These are phyloP conservation scores for Leptinotarsa haldemani DNA, from an alignment of 2,888 invertebrate species.

Conservation along the genomic window DNA sequence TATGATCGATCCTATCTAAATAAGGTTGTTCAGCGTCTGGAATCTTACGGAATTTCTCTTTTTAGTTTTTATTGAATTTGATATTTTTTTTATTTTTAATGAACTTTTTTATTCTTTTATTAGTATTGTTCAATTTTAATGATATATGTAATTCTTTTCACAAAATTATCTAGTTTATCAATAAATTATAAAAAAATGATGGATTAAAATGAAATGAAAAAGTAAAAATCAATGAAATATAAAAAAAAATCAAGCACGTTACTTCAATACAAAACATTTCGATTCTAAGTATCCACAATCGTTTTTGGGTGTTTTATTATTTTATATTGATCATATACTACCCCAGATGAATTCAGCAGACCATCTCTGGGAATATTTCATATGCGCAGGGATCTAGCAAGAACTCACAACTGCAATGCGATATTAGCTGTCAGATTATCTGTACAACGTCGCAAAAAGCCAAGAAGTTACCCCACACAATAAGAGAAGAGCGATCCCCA, in stretches of 20 bases:
- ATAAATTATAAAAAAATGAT: too few species aligned
- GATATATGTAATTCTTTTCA: too few species aligned
- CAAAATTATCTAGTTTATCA: too few species aligned
- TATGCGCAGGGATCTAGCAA: background rate
- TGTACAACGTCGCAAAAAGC: constrained; percentile 35
- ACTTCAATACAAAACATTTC: background rate
- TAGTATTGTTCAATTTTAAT: too few species aligned
- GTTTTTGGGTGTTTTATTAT: background rate
- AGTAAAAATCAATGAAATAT: background rate
- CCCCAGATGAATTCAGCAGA: background rate
- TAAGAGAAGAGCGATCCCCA: constrained; percentile 34
- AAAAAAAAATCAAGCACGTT: background rate
- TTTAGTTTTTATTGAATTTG: too few species aligned
- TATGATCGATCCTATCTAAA: too few species aligned
- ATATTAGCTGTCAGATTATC: constrained; percentile 44
- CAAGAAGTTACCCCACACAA: constrained; percentile 37
- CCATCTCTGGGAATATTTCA: background rate
- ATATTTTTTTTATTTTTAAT: too few species aligned
- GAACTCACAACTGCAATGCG: constrained; percentile 23
- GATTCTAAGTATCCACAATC: background rate
- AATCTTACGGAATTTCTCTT: too few species aligned
- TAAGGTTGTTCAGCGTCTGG: too few species aligned
- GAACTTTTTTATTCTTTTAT: too few species aligned
- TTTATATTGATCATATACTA: background rate
- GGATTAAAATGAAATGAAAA: too few species aligned